Base-by-base conservation (phyloP, 1,140 invertebrate genomes). In the Procambarus clarkii region DNA sequence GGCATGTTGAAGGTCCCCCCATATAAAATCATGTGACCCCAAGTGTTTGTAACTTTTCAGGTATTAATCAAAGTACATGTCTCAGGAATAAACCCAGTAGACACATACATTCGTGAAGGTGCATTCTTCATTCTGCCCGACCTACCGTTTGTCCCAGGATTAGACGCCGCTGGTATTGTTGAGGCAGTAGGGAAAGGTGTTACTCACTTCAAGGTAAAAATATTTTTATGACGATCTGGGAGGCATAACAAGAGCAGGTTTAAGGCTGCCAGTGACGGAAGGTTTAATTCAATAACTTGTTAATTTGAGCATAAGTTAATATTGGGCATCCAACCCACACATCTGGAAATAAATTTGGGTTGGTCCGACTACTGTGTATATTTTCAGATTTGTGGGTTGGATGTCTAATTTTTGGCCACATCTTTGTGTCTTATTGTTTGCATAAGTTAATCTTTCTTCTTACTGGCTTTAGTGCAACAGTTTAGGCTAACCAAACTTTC, bases 81-180 rank as follows among this genome's bases (percentile, higher is more conserved):
- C 15, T 84, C 81, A 45, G 88, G 88, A 34, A 45, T 91, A 46
- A 80, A 93, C 46, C 84, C 90, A 34, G 90, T 91, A 13, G 83
- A 86, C 77, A 86, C 83, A 2, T 91, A 91, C 60, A 54, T 91
- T 21, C 90, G 84, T 21, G 48, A 76, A 8, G 84, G 78, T 21
- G 58, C 50, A 58, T 91, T 84, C n/a, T 15, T 34, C 9, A n/a
- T 13, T 3, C 71, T 84, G 18, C 88, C 88, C 24, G 58, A 91
- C n/a, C 93, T 96, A 58, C 96, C 96, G 0, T 95, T 95, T 92
- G 95, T 94, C 54, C 95, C 95, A 48, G 96, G 96, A 13, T 94
- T 93, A 83, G 96, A 96, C 94, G 95, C 94, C 44, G 94, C 96
- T 45, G 96, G 96, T 9, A 93, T 95, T 13, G 94, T 96, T n/a